Conservation (phyloP, 2,888 invertebrate species). For the Drosophila monieri region DNA sequence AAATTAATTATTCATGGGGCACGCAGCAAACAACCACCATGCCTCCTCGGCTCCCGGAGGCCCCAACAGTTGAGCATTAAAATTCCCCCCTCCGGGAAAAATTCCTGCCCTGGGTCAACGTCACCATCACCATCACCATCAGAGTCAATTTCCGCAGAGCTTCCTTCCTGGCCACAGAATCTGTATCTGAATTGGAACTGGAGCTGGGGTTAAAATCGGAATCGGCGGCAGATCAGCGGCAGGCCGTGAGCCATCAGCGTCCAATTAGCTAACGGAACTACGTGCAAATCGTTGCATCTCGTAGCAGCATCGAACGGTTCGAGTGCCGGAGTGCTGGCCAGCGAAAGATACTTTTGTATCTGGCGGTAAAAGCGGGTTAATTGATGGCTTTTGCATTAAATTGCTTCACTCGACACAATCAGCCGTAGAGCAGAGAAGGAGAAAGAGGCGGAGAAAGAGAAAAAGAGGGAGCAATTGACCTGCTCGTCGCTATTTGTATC, state of each 20-base stretch:
- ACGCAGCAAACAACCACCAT: constrained; percentile 16
- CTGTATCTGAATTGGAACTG: constrained; percentile 14
- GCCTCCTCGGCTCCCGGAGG: neutral
- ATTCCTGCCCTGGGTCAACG: constrained; percentile 46
- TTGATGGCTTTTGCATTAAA: constrained; percentile 80
- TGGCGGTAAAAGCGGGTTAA: constrained; percentile 73
- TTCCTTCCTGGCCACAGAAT: constrained; percentile 37
- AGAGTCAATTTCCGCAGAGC: constrained; percentile 31
- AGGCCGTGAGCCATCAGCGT: constrained; percentile 45
- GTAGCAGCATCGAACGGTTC: constrained; percentile 54
- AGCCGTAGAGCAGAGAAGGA: constrained; percentile 17
- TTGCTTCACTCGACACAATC: constrained; percentile 69
- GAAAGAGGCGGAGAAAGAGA: neutral
- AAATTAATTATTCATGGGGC: constrained; percentile 70
- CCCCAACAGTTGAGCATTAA: constrained; percentile 8
- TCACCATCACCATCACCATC: constrained; percentile 1
- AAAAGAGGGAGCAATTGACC: constrained; percentile 35
- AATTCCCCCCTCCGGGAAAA: neutral
- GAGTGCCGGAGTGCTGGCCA: constrained; percentile 35
- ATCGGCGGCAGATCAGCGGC: constrained; percentile 26
- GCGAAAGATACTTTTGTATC: constrained; percentile 66
- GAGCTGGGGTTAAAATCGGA: neutral
- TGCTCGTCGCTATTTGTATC: constrained; percentile 38
- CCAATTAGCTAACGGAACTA: constrained; percentile 78
- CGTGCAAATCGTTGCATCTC: constrained; percentile 77